Base-by-base conservation (phyloP, 2,888 invertebrate species). In the Ceraclea dissimilis region DNA sequence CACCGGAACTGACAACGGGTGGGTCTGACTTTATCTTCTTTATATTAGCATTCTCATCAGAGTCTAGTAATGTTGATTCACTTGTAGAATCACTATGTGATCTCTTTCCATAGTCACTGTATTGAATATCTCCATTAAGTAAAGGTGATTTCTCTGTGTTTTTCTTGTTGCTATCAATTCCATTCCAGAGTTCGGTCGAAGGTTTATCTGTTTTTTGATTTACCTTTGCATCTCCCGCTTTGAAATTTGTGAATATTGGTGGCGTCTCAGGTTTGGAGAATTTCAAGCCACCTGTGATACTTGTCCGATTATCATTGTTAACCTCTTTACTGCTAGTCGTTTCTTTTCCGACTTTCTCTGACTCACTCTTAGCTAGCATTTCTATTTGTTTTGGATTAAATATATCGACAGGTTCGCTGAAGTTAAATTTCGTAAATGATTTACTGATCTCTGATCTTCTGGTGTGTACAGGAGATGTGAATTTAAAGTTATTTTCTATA, bases 231-330 rank as follows among this genome's bases (percentile, higher is more conserved):
- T 54, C 44, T 11, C 49, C 54, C n/a, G 34, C 44, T 46, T 54
- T 49, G 19, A 50, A 49, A 19, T 48, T 54, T n/a, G 33, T 17
- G 18, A 54, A 19, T 16, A 26, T 21, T 10, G 11, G 6, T 5
- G 49, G 16, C 4, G 10, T 13, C 19, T 49, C 49, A 16, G 26
- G 26, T 49, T 49, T 49, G n/a, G 49, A 17, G 18, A 20, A 47
- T 17, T 11, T 59, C 73, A 74, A 13, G 70, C 67, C 10, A 65
- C 39, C 39, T n/a, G 39, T 8, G 20, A 19, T 19, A 19, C 19
- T 19, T 20, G 46, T 19, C 2, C 13, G n/a, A 46, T 19, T 46
- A n/a, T 19, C 20, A 46, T 5, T 19, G 11, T 18, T 13, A 19
- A 19, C 46, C 20, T 46, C 46, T 39, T 39, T 39, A 20, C 20